Evolutionary conservation across 35 echinoderm and acorn worm species (phyloP).

Genomic region (Holothuria glaberrima): DNA sequence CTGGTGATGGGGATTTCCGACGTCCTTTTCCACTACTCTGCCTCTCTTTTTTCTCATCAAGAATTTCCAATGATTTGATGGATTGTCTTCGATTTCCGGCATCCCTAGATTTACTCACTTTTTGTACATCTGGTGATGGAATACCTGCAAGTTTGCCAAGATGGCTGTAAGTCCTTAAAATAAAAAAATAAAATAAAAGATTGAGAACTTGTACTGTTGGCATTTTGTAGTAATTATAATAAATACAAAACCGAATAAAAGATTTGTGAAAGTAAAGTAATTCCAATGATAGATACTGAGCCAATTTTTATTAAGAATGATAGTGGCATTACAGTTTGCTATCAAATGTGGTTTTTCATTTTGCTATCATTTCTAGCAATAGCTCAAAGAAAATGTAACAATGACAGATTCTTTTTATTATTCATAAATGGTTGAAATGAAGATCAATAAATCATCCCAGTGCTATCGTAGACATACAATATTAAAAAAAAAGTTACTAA

Average conservation of each 20-base stretch:
- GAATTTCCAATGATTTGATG: constrained; percentile 31
- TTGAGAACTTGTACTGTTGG: not conserved
- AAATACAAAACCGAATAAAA: not conserved
- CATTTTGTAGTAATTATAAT: not conserved
- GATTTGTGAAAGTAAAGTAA: not conserved
- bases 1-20: constrained; percentile 20
- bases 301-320: too few relatives aligned
- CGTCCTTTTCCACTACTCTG: constrained; percentile 10
- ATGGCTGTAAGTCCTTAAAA: constrained; percentile 67
- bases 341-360: too few relatives aligned
- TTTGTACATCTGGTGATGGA: constrained; percentile 44
- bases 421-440: too few relatives aligned
- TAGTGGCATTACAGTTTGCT: too few relatives aligned
- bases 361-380: too few relatives aligned
- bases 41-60: constrained; percentile 37
- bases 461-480: too few relatives aligned
- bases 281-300: not conserved
- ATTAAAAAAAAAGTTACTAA: too few relatives aligned
- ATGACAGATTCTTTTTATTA: too few relatives aligned
- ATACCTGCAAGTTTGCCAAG: constrained; percentile 72
- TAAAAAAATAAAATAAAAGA: not conserved
- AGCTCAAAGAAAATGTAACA: too few relatives aligned
- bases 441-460: too few relatives aligned
- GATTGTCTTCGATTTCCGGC: constrained; percentile 38
- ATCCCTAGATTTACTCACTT: constrained; percentile 53